Conservation (phyloP, 2,797 vertebrate species). For the Aeoliscus strigatus region DNA sequence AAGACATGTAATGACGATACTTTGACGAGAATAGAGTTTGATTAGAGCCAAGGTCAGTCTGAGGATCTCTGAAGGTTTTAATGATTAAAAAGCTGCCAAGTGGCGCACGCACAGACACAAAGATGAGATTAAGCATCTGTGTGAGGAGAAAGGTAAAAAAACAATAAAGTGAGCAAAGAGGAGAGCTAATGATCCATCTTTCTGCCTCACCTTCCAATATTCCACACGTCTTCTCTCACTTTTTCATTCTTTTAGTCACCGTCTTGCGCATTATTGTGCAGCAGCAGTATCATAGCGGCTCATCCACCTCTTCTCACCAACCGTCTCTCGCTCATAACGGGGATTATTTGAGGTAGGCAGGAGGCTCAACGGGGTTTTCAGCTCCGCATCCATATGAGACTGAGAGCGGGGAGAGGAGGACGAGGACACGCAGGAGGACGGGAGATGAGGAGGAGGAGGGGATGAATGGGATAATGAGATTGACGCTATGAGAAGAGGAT, state of each 20-base stretch:
- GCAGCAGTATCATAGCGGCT: not conserved
- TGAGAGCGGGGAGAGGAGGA: not conserved
- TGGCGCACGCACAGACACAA: too few species aligned
- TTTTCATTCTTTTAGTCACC: not conserved
- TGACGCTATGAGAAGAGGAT: conserved; percentile 29
- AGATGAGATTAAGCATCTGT: too few species aligned
- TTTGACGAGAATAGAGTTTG: too few species aligned
- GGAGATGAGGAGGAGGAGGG: not conserved
- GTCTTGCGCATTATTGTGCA: conserved; percentile 11
- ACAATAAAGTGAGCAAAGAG: not conserved
- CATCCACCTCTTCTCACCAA: not conserved
- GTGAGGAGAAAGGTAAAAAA: conserved; percentile 7
- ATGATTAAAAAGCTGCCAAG: too few species aligned
- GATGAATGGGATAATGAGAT: conserved; percentile 22
- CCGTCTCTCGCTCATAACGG: not conserved
- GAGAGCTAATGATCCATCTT: conserved; percentile 22
- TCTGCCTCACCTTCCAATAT: not conserved
- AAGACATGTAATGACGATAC: too few species aligned
- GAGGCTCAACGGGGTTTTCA: not conserved
- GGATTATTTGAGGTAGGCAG: conserved; percentile 29
- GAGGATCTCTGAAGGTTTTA: too few species aligned
- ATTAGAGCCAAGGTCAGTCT: too few species aligned
- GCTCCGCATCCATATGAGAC: conserved; percentile 3
- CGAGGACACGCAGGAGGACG: conserved; percentile 2
- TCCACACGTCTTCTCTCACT: conserved; percentile 1